phyloP scores from a whole-genome alignment of 2,113 vertebrate genomes.

The Dolichotis patagonum region DNA sequence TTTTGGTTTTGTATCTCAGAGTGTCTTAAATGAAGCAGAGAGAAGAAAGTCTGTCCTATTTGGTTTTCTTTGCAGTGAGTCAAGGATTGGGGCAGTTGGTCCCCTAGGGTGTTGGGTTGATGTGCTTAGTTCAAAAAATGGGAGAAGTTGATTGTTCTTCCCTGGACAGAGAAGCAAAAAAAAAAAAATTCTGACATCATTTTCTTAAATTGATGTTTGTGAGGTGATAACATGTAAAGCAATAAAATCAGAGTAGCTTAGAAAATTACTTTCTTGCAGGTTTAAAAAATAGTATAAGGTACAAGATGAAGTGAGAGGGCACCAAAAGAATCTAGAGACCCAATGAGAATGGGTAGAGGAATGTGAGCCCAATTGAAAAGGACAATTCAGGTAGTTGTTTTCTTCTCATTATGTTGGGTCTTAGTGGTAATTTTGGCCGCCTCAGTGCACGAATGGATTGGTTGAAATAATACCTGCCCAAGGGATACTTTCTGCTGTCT shows the following conservation, averaged over 20 bases:
- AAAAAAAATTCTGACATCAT: not conserved
- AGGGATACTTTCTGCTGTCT: not conserved
- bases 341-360: not conserved
- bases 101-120: not conserved
- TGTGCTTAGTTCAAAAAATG: constrained; percentile 3
- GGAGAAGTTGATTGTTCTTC: constrained; percentile 11
- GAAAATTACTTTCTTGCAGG: constrained; percentile 28
- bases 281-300: not conserved
- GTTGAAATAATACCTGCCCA: no score
- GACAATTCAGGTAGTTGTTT: not conserved
- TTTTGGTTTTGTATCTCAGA: constrained; percentile 10
- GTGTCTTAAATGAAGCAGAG: not conserved
- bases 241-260: constrained; percentile 23
- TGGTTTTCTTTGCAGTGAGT: not conserved
- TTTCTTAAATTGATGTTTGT: constrained; percentile 49
- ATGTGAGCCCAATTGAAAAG: not conserved
- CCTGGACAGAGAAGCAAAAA: constrained; percentile 10
- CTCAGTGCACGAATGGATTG: not conserved
- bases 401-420: not conserved
- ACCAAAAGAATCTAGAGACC: not conserved
- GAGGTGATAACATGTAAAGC: constrained; percentile 22
- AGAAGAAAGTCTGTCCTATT: not conserved
- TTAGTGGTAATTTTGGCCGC: not conserved
- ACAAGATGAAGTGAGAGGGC: not conserved
- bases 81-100: not conserved